Evolutionary conservation across 2,113 vertebrate genomes (phyloP), one percentile per base, ranked within the genome.

Genomic region (Sceloporus undulatus): DNA sequence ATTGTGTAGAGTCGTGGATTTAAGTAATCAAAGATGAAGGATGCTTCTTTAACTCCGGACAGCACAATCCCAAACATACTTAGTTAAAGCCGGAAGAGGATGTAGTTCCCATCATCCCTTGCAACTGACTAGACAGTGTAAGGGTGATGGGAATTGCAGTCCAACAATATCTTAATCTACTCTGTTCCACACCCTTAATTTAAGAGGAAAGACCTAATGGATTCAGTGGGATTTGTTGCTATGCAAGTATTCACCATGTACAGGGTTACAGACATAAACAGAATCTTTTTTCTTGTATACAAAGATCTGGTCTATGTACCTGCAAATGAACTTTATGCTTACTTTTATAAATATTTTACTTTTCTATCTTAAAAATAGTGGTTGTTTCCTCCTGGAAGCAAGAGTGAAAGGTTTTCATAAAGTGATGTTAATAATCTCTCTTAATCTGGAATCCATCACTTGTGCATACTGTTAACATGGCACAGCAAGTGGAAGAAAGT

Each of bases 291-390:
- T 27, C 42, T 9, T 18, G 27, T 73, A 38, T 5, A 84, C 66
- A 84, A 71, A 73, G 68, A 23, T 84, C 82, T 84, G 82, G 48
- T 73, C 18, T 84, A 23, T 73, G 68, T 84, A 84, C 42, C 21
- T 27, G 23, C n/a, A 23, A 34, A 68, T 52, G 48, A 84, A 84
- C 29, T 54, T 56, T 14, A 84, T 56, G 48, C 52, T 73, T 56
- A 5, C 48, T 73, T 73, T 73, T 84, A 73, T 84, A 84, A 84
- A 84, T 84, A 84, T 84, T 84, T 84, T 29, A 23, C 68, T 73
- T 84, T 73, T 52, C 68, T 84, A 68, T 84, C 68, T 73, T 14
- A 27, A 84, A 84, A 84, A 25, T 48, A 84, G 68, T 34, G 42
- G 73, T 73, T 54, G 19, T 56, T 84, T 73, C 21, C 29, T 19